These are phyloP conservation scores for Rhopalosiphum nymphaeae DNA, from an alignment of 2,888 invertebrate genomes.

Conservation along the genomic window DNA sequence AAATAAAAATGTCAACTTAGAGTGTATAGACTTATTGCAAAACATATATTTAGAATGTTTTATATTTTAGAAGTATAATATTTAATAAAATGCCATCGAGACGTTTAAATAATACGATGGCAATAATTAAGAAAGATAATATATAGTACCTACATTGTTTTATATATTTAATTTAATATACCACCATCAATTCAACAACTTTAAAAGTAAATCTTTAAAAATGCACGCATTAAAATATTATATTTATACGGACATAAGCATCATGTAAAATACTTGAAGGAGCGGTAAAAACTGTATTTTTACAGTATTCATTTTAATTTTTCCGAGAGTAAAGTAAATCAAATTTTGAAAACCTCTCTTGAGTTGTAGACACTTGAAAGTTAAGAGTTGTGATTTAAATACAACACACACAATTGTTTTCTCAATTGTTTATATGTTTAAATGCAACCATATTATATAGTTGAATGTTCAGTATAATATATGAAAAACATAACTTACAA, in stretches of 20 bases:
- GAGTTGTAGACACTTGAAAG: neutral
- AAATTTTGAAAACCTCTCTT: slow-evolving; percentile 47
- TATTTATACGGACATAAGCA: neutral
- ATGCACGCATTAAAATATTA: neutral
- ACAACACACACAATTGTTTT: neutral
- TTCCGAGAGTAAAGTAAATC: slow-evolving; percentile 39
- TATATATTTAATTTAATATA: neutral
- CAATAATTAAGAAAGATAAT: neutral
- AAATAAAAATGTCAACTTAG: neutral
- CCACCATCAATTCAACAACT: neutral
- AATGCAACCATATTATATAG: neutral
- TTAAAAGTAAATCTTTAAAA: neutral
- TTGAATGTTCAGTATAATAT: neutral
- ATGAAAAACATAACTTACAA: neutral
- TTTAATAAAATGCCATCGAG: neutral
- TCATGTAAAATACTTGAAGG: slow-evolving; percentile 14
- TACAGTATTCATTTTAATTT: slow-evolving; percentile 13
- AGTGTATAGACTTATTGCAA: neutral
- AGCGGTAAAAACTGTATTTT: neutral
- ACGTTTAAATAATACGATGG: neutral
- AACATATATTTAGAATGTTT: neutral
- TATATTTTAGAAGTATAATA: neutral
- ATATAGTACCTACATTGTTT: neutral
- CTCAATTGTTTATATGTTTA: neutral
- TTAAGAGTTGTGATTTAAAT: neutral